phyloP scores from a whole-genome alignment of 2,888 invertebrate genomes.

The Eudemis profundana region DNA sequence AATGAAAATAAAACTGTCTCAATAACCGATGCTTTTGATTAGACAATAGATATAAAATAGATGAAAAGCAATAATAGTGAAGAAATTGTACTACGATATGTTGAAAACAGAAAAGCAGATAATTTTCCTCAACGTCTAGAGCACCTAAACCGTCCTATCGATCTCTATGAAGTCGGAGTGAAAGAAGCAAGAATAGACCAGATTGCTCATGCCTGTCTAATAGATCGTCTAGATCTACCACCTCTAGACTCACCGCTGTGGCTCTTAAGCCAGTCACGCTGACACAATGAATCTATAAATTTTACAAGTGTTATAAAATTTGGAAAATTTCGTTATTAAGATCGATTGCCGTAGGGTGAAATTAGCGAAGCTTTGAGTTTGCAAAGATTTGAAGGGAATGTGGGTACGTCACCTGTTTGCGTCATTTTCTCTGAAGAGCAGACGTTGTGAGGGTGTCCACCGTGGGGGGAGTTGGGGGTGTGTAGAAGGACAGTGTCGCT shows the following conservation, averaged over 20 bases:
- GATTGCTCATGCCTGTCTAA: conserved; percentile 72
- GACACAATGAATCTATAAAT: conserved; percentile 84
- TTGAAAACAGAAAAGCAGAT: conserved; percentile 28
- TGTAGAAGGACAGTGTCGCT: conserved; percentile 93
- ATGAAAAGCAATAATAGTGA: conserved; percentile 1
- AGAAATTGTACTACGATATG: conserved; percentile 6
- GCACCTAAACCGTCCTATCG: conserved; percentile 33
- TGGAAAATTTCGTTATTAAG: conserved; percentile 5
- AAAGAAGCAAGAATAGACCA: conserved; percentile 63
- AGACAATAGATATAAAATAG: conserved; percentile 7
- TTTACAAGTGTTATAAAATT: conserved; percentile 32
- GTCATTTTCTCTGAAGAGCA: conserved; percentile 96
- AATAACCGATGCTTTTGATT: conserved; percentile 25
- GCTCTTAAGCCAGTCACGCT: conserved; percentile 83
- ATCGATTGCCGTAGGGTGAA: conserved; percentile 19
- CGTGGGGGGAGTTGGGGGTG: conserved; percentile 67
- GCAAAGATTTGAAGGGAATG: neutral
- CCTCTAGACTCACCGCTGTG: conserved; percentile 84
- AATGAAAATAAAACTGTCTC: neutral
- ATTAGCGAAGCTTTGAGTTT: conserved; percentile 24
- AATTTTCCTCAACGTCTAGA: conserved; percentile 17
- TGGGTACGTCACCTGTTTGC: conserved; percentile 87
- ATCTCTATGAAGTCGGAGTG: conserved; percentile 50
- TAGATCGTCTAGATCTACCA: conserved; percentile 78
- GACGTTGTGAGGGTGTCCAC: conserved; percentile 80